These are phyloP conservation scores for Melanostoma mellinum DNA, from an alignment of 2,888 invertebrate species.

Conservation along the genomic window DNA sequence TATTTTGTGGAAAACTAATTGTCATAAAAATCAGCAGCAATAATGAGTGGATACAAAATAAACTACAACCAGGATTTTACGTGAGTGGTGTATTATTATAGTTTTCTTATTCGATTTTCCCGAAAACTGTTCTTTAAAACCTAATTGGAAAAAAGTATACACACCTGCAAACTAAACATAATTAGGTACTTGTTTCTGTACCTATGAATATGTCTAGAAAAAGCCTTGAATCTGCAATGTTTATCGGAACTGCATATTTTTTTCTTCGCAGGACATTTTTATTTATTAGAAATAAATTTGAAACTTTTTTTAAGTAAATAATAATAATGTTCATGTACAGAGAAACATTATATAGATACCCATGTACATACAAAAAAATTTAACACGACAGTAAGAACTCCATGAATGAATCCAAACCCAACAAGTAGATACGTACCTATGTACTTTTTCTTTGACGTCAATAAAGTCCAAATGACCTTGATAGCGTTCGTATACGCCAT, in stretches of 20 bases:
- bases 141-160: neutral
- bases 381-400: no score
- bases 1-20: neutral
- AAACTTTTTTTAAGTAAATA: no score
- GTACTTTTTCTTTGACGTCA: neutral
- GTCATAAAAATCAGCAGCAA: constrained; percentile 44
- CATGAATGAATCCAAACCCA: neutral
- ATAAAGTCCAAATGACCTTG: neutral
- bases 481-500: neutral
- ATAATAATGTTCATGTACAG: no score
- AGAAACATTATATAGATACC: neutral
- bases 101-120: neutral
- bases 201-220: no score
- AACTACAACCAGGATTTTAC: constrained; percentile 79
- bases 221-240: no score
- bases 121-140: neutral
- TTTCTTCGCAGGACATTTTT: no score
- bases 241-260: no score
- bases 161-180: no score
- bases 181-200: no score
- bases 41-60: constrained; percentile 77
- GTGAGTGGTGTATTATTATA: constrained; percentile 74
- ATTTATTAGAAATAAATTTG: no score
- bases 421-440: neutral
- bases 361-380: neutral